Conservation (phyloP, 2,888 invertebrate genomes). For the Itoplectis maculator region DNA sequence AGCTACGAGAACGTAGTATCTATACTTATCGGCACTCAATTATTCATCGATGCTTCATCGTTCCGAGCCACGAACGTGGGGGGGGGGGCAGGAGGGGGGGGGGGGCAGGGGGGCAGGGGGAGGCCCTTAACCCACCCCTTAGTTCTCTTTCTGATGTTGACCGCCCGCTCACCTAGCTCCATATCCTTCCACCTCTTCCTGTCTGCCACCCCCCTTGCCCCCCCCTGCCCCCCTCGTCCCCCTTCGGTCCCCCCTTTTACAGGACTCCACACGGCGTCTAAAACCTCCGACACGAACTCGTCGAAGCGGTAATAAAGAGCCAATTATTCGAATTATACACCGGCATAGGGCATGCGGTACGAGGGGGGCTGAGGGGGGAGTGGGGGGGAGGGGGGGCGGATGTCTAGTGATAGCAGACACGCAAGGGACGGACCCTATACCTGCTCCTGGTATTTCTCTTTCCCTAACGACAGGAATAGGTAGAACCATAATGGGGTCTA, state of each 20-base stretch:
- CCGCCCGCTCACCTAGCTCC: conserved; percentile 34
- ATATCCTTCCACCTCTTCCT: conserved; percentile 4
- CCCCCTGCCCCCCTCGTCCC: not conserved
- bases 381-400: not conserved
- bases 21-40: conserved; percentile 73
- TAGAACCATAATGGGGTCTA: conserved; percentile 39
- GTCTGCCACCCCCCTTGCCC: not conserved
- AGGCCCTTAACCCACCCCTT: too few relatives aligned
- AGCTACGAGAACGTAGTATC: conserved; percentile 51
- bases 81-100: too few relatives aligned
- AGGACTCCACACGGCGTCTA: conserved; percentile 4
- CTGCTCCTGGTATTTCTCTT: conserved; percentile 33
- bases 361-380: not conserved
- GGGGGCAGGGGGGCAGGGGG: too few relatives aligned
- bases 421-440: conserved; percentile 28
- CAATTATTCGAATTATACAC: conserved; percentile 65
- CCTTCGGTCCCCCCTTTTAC: conserved; percentile 1
- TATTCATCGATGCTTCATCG: conserved; percentile 73
- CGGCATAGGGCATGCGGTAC: conserved; percentile 16
- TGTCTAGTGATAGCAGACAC: conserved; percentile 41
- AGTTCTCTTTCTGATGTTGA: conserved; percentile 32
- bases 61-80: conserved; percentile 52
- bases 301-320: conserved; percentile 64
- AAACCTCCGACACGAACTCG: conserved; percentile 53
- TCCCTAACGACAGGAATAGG: conserved; percentile 44